Evolutionary conservation across 35 echinoderm and acorn worm species (phyloP).

Genomic region (Apostichopus japonicus): DNA sequence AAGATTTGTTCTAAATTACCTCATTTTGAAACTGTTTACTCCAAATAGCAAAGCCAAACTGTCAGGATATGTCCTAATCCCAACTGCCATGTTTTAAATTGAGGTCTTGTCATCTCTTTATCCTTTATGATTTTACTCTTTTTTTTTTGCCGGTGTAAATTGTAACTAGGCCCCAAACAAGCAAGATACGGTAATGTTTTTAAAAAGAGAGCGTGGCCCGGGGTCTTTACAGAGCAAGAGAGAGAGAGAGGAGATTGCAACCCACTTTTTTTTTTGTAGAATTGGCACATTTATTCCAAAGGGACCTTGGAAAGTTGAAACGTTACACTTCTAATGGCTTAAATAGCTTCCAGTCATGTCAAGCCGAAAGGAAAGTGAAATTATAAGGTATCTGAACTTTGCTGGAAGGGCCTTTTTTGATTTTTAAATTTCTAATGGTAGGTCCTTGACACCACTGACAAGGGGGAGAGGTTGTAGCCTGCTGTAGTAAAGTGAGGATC

Average conservation of each 20-base stretch:
- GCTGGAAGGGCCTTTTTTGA: background rate
- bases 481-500: too few relatives aligned
- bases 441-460: background rate
- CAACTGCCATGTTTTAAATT: too few relatives aligned
- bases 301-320: conserved; percentile 32
- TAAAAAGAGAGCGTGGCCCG: conserved; percentile 6
- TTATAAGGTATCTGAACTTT: conserved; percentile 2
- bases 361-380: background rate
- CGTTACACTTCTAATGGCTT: conserved; percentile 47
- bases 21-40: too few relatives aligned
- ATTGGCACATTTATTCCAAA: conserved; percentile 26
- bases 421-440: background rate
- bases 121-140: too few relatives aligned
- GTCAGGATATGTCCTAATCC: too few relatives aligned
- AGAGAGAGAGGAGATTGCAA: background rate
- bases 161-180: background rate
- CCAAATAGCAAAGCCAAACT: too few relatives aligned
- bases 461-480: background rate
- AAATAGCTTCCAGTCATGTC: background rate
- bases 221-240: background rate
- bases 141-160: background rate
- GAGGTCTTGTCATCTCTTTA: too few relatives aligned
- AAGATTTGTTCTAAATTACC: too few relatives aligned
- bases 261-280: background rate
- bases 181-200: background rate